Percentiles rank a stretch among this genome's conserved stretches.
These are phyloP conservation scores for Willowsia nigromaculata DNA, from an alignment of 2,888 invertebrate species.

Conservation along the genomic window DNA sequence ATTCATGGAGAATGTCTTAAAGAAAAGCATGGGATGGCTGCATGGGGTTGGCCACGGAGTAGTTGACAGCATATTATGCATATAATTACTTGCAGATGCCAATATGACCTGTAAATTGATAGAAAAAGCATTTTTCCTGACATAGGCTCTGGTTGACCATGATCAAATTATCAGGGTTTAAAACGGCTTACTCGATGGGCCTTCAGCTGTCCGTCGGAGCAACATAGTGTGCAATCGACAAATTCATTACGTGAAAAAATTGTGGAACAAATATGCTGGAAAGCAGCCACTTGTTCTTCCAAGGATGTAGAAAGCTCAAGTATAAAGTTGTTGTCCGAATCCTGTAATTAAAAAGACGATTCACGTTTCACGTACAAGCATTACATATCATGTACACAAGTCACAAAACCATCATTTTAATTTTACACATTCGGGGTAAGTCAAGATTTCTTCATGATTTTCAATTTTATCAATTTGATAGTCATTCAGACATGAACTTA, in stretches of 20 bases:
- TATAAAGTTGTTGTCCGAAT: slow-evolving; percentile 19
- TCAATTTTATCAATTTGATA: too few relatives aligned
- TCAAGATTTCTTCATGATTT: too few relatives aligned
- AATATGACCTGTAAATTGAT: slow-evolving; percentile 68
- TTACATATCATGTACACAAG: too few relatives aligned
- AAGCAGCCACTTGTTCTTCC: slow-evolving; percentile 31
- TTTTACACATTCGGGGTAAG: too few relatives aligned
- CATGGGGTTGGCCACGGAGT: slow-evolving; percentile 73
- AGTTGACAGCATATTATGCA: slow-evolving; percentile 63
- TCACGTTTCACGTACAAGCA: background rate
- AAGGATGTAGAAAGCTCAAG: background rate
- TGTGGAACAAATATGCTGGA: slow-evolving; percentile 44
- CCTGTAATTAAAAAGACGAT: background rate
- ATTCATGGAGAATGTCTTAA: slow-evolving; percentile 41
- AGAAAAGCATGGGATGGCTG: slow-evolving; percentile 73
- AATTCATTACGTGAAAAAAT: slow-evolving; percentile 66
- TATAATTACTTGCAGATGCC: slow-evolving; percentile 64
- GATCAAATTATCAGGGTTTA: too few relatives aligned
- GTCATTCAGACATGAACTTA: too few relatives aligned
- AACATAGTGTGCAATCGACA: slow-evolving; percentile 73
- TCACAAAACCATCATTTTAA: too few relatives aligned
- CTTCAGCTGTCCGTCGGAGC: slow-evolving; percentile 73
- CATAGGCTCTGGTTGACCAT: too few relatives aligned
- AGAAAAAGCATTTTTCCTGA: background rate
- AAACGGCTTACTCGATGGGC: slow-evolving; percentile 71